Base-by-base conservation (phyloP, 2,113 vertebrate species). In the Limnothrissa miodon region DNA sequence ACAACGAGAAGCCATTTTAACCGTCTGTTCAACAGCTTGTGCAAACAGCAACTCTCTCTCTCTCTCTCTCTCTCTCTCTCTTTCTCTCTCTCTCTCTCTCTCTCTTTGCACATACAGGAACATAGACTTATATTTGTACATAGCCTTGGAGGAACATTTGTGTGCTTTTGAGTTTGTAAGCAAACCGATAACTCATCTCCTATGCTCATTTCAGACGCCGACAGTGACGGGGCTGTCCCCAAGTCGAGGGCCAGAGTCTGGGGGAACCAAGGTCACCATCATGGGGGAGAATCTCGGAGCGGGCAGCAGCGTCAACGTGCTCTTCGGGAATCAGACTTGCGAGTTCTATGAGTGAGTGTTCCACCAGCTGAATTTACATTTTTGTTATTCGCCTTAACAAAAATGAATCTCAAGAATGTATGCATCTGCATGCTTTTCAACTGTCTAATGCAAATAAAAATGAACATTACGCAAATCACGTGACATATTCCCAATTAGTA, bases 311-410 rank as follows among this genome's bases (percentile, higher is more conserved):
- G 98, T 99, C 78, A 94, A 92, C 0, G 95, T 99, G 23, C 92
- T 95, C 85, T 95, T 99, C 86, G 97, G 97, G 13, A 99, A 99
- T 93, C 97, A 99, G 93, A 98, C 96, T 51, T 99, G 98, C 90
- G 93, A 98, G 78, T 99, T 97, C 92, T 96, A 95, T 0, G 94
- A 95, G 98, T 99, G 90, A 97, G 97, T 79, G 25, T 17, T 45
- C 2, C 7, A 17, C 39, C n/a, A n/a, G n/a, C n/a, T n/a, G n/a
- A n/a, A n/a, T n/a, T n/a, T n/a, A n/a, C n/a, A n/a, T n/a, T n/a
- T n/a, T n/a, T n/a, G n/a, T n/a, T n/a, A n/a, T n/a, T n/a, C n/a
- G n/a, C n/a, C n/a, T n/a, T n/a, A n/a, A n/a, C n/a, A n/a, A n/a
- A n/a, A n/a, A n/a, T n/a, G n/a, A n/a, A n/a, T n/a, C n/a, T n/a